Evolutionary conservation across 2,113 vertebrate genomes (phyloP), one percentile per base, ranked within the genome.

Genomic region (Cyprinodon tularosa): DNA sequence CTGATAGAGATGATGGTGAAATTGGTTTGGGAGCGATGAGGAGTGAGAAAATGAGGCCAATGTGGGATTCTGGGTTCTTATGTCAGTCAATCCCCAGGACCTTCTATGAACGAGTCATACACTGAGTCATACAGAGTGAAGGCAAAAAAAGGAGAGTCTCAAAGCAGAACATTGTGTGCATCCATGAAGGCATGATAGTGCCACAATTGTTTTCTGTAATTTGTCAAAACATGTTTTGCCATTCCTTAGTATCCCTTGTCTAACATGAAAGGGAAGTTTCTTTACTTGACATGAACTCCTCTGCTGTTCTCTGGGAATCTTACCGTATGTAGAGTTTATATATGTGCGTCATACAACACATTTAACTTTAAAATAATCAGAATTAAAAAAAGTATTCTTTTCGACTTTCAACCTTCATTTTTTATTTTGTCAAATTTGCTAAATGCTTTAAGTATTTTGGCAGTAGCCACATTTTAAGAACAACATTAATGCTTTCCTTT

Each of bases 181-280:
- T 47, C 83, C 84, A 83, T 85, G 76, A 85, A 86, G 65, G 71
- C 84, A 45, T 65, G 71, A 83, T 85, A 64, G 75, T 72, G 77
- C 60, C 74, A 89, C 83, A 81, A 74, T 82, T 59, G 67, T 78
- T 85, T 69, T 81, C 80, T 88, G 83, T 76, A 84, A 86, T 89
- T 88, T 90, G 86, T 90, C 76, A 81, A 64, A 90, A 91, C 82
- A 88, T 76, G 74, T 76, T 84, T 88, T 69, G 63, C 44, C 44
- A 40, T 80, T 88, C 83, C 84, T 68, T 85, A 82, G 84, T 73
- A 80, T 77, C 77, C 63, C 39, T 78, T n/a, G 45, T 76, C 77
- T 74, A 79, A 38, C 36, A 70, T 74, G 71, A 74, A 65, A 70
- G 66, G 77, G 42, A 77, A 45, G 62, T 74, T 77, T 87, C 74